A percentile compares a stretch with the other conserved stretches of the same genome.
phyloP scores from a whole-genome alignment of 2,113 vertebrate genomes.

The Rhynchopsitta pachyrhyncha region DNA sequence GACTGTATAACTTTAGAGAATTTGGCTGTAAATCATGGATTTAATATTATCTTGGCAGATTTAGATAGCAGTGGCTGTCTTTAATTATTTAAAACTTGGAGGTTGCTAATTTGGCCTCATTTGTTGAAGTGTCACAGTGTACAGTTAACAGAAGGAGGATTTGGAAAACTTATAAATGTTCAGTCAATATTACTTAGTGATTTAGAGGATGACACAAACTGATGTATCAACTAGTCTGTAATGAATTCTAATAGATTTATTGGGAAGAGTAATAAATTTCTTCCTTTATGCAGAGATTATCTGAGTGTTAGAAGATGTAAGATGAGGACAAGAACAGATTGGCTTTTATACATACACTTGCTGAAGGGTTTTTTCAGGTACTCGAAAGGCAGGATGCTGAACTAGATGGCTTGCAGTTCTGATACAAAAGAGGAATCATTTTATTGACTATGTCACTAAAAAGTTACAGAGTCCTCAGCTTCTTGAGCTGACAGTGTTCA shows the following conservation, averaged over 20 bases:
- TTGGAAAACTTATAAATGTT: not conserved
- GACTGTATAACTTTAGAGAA: not conserved
- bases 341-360: not conserved
- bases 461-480: not conserved
- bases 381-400: not conserved
- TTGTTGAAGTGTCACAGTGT: not conserved
- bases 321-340: not conserved
- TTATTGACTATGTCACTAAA: not conserved
- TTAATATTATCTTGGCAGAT: not conserved
- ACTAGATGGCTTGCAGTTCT: not conserved
- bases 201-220: not conserved
- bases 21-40: not conserved
- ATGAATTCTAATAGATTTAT: not conserved
- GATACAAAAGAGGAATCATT: not conserved
- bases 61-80: not conserved
- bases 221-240: not conserved
- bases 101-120: constrained; percentile 13
- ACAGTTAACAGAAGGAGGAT: not conserved
- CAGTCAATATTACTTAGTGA: not conserved
- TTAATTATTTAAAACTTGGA: constrained; percentile 10
- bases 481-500: not conserved
- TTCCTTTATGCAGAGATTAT: not conserved
- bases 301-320: not conserved
- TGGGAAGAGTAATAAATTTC: not conserved
- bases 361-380: not conserved